Evolutionary conservation across 2,113 vertebrate species (phyloP), one percentile per base, ranked within the genome.

Genomic region (Procavia capensis): DNA sequence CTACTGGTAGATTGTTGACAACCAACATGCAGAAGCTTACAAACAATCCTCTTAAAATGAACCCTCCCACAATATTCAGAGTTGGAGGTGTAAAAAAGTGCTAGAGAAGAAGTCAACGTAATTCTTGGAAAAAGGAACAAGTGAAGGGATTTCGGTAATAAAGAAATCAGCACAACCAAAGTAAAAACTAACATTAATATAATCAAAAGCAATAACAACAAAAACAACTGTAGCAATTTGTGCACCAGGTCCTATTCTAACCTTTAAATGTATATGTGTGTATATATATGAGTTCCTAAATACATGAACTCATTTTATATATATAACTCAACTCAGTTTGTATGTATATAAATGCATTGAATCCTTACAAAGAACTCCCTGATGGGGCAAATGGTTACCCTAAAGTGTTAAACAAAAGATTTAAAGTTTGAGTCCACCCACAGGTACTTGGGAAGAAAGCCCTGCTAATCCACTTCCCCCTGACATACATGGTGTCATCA

Each of bases 11-110:
- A 96, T 88, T 92, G 66, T 82, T 85, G 82, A 97, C 47, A 84
- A 95, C 17, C 61, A 88, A 91, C 41, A 88, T 34, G 74, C 59
- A 88, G 57, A 90, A 88, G 88, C 97, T 97, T 97, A 96, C 95
- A 97, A 97, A 97, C 95, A 97, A 57, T 90, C 78, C 50, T 50
- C 57, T 50, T 47, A 63, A 66, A 93, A 94, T 4, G 31, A 78
- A 0, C 86, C 39, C 64, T 75, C 24, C 88, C 64, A 88, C n/a
- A 72, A 82, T 39, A 6, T 57, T 24, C 39, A 86, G 57, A 57
- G n/a, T 25, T 50, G 6, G 20, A 7, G 2, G 57, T 22, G 45
- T 4, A 10, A 31, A 27, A 8, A 17, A 75, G 74, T n/a, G 24
- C 84, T 39, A 54, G 50, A 90, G 39, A 36, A 81, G 95, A 94